phyloP scores from a whole-genome alignment of 2,113 vertebrate species.

The Garra rufa region DNA sequence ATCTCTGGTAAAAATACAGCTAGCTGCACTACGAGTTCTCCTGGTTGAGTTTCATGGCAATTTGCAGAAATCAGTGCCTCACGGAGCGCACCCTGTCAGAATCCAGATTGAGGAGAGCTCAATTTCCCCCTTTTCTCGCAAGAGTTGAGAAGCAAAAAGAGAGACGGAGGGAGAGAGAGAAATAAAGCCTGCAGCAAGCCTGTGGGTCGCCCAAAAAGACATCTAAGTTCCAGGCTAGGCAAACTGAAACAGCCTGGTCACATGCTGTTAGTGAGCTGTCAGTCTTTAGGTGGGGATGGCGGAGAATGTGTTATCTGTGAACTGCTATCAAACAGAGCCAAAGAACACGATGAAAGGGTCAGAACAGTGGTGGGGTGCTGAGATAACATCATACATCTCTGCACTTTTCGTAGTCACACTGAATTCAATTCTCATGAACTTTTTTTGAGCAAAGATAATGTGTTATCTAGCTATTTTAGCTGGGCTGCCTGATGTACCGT shows the following conservation, averaged over 20 bases:
- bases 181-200: background rate
- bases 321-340: background rate
- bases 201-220: background rate
- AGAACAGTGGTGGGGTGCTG: background rate
- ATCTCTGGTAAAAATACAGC: background rate
- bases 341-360: conserved; percentile 1
- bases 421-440: background rate
- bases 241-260: background rate
- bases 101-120: conserved; percentile 26
- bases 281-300: background rate
- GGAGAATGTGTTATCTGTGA: background rate
- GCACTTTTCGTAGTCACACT: background rate
- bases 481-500: conserved; percentile 7
- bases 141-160: background rate
- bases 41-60: conserved; percentile 26
- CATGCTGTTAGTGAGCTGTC: conserved; percentile 14
- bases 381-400: background rate
- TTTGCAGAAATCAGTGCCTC: conserved; percentile 52
- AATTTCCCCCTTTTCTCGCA: background rate
- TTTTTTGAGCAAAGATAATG: background rate
- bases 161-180: background rate
- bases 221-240: background rate
- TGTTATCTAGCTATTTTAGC: background rate
- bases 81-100: conserved; percentile 7
- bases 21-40: conserved; percentile 1